Conservation (phyloP, 2,888 invertebrate genomes). For the Cataglyphis rosenhaueri region DNA sequence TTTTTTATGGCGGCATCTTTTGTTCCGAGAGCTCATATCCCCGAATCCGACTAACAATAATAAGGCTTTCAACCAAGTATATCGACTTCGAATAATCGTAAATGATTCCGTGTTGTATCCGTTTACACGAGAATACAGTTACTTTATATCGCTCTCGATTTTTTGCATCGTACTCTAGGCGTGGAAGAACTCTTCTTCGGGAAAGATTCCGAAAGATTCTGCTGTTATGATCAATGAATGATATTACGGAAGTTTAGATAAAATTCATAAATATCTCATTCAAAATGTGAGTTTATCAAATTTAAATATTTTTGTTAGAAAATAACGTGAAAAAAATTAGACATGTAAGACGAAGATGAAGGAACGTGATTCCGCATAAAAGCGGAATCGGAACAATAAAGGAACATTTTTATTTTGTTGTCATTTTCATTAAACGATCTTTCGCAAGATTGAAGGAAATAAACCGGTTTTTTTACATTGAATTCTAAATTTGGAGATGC, state of each 20-base stretch:
- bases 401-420: background rate
- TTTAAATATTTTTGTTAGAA: slow-evolving; percentile 13
- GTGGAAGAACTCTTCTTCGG: slow-evolving; percentile 11
- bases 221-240: background rate
- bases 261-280: too few species aligned
- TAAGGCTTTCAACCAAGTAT: slow-evolving; percentile 46
- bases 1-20: background rate
- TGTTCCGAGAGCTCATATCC: background rate
- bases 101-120: slow-evolving; percentile 75
- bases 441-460: background rate
- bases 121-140: slow-evolving; percentile 74
- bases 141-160: slow-evolving; percentile 59
- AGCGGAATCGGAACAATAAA: background rate
- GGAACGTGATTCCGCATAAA: slow-evolving; percentile 17
- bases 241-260: too few species aligned
- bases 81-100: slow-evolving; percentile 69
- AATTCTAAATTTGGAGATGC: slow-evolving; percentile 19
- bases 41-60: background rate
- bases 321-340: slow-evolving; percentile 19
- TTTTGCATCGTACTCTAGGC: slow-evolving; percentile 39
- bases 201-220: slow-evolving; percentile 3
- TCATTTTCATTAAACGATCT: background rate
- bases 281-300: too few species aligned
- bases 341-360: slow-evolving; percentile 47
- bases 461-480: slow-evolving; percentile 11